phyloP scores from a whole-genome alignment of 2,113 vertebrate genomes.

The Fukomys damarensis region DNA sequence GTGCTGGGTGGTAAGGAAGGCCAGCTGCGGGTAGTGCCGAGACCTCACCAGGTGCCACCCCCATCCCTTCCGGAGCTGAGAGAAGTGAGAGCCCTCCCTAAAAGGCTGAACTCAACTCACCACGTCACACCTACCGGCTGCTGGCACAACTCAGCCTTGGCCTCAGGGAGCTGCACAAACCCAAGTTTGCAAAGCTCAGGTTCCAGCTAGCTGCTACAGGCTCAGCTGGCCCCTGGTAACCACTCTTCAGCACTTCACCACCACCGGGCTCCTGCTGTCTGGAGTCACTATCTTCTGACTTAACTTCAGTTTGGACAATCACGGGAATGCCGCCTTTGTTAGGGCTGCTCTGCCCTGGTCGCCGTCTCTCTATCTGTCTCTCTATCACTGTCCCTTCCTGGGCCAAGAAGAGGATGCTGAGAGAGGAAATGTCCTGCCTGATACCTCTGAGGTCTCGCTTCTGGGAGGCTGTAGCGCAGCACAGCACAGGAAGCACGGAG shows the following conservation, averaged over 20 bases:
- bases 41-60: not conserved
- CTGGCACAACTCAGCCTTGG: not conserved
- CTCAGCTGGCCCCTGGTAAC: not conserved
- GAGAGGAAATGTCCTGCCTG: not conserved
- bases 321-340: not conserved
- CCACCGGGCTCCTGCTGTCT: not conserved
- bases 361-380: not conserved
- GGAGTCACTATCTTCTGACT: not conserved
- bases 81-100: not conserved
- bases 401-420: constrained; percentile 1
- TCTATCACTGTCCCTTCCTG: not conserved
- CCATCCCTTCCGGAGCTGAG: not conserved
- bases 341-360: not conserved
- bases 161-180: not conserved
- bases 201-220: not conserved
- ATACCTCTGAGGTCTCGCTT: constrained; percentile 19
- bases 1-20: no score
- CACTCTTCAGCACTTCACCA: not conserved
- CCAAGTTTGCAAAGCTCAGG: not conserved
- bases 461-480: not conserved
- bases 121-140: no score
- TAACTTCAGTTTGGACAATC: not conserved
- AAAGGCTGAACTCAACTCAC: not conserved
- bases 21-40: not conserved
- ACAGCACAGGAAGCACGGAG: not conserved